Base-by-base conservation (phyloP, 2,888 invertebrate genomes). In the Diaphora mendica region DNA sequence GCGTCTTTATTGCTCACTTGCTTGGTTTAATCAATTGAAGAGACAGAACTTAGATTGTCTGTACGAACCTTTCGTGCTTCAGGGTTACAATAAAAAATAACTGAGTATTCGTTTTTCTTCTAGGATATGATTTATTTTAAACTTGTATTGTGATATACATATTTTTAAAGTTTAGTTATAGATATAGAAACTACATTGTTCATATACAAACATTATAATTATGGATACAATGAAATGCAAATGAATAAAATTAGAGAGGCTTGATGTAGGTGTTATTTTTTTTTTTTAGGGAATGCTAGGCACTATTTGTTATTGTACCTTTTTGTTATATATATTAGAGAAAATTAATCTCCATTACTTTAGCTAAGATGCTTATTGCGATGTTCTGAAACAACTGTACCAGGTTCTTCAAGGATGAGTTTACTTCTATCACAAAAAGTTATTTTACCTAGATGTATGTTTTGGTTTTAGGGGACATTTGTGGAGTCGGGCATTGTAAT, bases 1-100 rank as follows among this genome's bases (percentile, higher is more conserved):
- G 23, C 68, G 71, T 77, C 77, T 64, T 74, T 68, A 71, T 84
- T 83, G 82, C 82, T 80, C 73, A 79, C 83, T 80, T 78, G 73
- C 59, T 48, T 62, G 39, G 39, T 73, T 33, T 70, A 73, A 74
- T 74, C 70, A 70, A 67, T 67, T 74, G 70, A 39, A 62, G 70
- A 74, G 73, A 59, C 35, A 39, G 51, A 55, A 9, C 35, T 44
- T 42, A 70, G 65, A 66, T 23, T 33, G n/a, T 73, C 8, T 69
- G 11, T 51, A 26, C 23, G 17, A 64, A 26, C 17, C 15, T n/a
- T 39, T 33, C n/a, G 68, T 39, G 15, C 11, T 26, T 9, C 23
- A 26, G 1, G 30, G 8, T 15, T n/a, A 68, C 15, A 51, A 55
- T 23, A 17, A n/a, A 55, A 68, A 26, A 30, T 30, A 17, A 4